Evolutionary conservation across 2,113 vertebrate species (phyloP).

Genomic region (Xenopus borealis): DNA sequence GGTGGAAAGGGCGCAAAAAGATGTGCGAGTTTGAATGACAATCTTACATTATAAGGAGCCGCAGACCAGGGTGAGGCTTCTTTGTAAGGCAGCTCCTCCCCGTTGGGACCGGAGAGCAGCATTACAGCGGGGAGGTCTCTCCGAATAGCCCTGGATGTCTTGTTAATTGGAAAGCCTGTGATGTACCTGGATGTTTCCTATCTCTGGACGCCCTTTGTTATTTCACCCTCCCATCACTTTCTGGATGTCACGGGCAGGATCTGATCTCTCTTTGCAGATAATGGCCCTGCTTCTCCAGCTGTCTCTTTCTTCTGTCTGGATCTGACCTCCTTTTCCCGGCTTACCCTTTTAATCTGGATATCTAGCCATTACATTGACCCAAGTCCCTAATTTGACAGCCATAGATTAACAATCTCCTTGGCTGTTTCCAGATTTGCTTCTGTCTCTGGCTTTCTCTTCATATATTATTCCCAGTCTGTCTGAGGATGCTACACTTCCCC

Average conservation of each 20-base stretch:
- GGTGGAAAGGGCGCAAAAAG: too few species aligned
- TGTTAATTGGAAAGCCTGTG: background rate
- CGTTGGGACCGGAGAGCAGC: constrained; percentile 24
- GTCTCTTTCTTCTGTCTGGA: constrained; percentile 1
- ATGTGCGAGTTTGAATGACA: too few species aligned
- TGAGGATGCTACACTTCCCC: constrained; percentile 10
- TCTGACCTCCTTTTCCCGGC: background rate
- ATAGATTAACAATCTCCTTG: background rate
- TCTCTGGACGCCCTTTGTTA: background rate
- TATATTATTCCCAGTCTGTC: background rate
- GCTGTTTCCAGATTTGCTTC: background rate
- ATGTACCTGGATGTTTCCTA: background rate
- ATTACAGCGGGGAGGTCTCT: constrained; percentile 25
- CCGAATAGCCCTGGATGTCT: background rate
- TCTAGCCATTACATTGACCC: background rate
- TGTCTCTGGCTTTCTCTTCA: constrained; percentile 1
- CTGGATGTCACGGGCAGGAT: constrained; percentile 4
- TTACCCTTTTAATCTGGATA: background rate
- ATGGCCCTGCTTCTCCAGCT: background rate
- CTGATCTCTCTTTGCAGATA: constrained; percentile 4
- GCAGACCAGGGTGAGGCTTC: constrained; percentile 30
- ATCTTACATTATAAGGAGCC: background rate
- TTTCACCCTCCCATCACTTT: background rate
- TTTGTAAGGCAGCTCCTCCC: constrained; percentile 39
- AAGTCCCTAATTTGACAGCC: background rate